Base-by-base conservation (phyloP, 2,113 vertebrate genomes). In the Ranitomeya variabilis region DNA sequence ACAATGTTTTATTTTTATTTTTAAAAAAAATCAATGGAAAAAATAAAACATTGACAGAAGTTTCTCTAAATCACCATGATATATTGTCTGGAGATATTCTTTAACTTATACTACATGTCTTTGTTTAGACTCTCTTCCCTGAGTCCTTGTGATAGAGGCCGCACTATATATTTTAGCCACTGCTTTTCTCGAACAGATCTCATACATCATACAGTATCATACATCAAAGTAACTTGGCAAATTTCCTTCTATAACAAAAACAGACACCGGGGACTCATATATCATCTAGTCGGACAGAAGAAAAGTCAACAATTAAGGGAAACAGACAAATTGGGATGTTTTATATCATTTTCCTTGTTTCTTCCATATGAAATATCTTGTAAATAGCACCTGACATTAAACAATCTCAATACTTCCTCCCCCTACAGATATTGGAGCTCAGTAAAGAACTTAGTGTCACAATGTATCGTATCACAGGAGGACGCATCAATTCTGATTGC, bases 371-470 rank as follows among this genome's bases (percentile, higher is more conserved):
- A 95, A 96, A 94, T 94, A 94, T 93, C 91, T 94, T 93, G 93
- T 93, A 93, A 95, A 96, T 94, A 93, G 92, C 94, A 94, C 92
- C 92, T 96, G 95, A 95, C 95, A 19, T 94, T 95, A 94, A 95
- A 91, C 92, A 92, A 95, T 94, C 93, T 92, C 93, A 94, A 93
- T 93, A 83, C 93, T 93, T 90, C 94, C 60, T 19, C 23, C 92
- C 93, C 93, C 93, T 95, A 93, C 95, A 95, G 91, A 92, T 95
- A 95, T 95, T 94, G 94, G 94, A 93, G 93, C 94, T 94, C 94
- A 91, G 93, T 96, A 96, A 96, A 95, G 93, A 95, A 93, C 94
- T 96, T 96, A 96, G 93, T 96, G 96, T 96, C 95, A 96, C 88
- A 93, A 92, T 94, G 93, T 92, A 94, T 95, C 94, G 94, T 92